Conservation (phyloP, 2,113 vertebrate genomes). For the Callocephalon fimbriatum region DNA sequence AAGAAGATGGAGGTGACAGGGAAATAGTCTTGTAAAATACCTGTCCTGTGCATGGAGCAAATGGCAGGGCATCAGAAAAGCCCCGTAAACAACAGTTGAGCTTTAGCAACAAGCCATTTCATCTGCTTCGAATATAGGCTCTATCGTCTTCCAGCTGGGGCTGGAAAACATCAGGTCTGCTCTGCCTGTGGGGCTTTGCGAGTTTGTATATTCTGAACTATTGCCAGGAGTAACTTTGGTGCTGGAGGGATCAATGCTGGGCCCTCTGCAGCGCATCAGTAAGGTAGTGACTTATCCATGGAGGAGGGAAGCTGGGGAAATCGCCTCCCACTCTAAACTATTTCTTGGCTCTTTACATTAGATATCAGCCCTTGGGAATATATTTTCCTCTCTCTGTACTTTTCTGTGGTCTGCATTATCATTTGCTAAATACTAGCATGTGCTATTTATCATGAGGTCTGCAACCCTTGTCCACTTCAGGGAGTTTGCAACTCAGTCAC, state of each 20-base stretch:
- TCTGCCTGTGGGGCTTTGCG: not conserved
- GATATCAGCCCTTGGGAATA: conserved; percentile 40
- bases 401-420: conserved; percentile 45
- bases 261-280: not conserved
- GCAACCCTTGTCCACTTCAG: not conserved
- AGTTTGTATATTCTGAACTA: conserved; percentile 15
- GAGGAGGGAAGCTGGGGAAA: not conserved
- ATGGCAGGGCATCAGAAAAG: not conserved
- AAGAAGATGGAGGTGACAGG: not conserved
- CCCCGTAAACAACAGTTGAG: not conserved
- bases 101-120: not conserved
- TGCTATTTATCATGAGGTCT: conserved; percentile 53
- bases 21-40: not conserved
- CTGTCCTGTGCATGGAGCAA: not conserved
- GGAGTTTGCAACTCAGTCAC: conserved; percentile 13
- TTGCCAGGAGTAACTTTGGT: conserved; percentile 27
- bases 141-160: conserved; percentile 21
- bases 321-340: not conserved
- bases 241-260: not conserved
- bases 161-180: conserved; percentile 26
- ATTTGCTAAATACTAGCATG: conserved; percentile 37
- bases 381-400: not conserved
- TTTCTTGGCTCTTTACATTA: conserved; percentile 38
- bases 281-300: not conserved
- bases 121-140: conserved; percentile 12